Conservation (phyloP, 2,888 invertebrate genomes). For the Creontiades dilutus region DNA sequence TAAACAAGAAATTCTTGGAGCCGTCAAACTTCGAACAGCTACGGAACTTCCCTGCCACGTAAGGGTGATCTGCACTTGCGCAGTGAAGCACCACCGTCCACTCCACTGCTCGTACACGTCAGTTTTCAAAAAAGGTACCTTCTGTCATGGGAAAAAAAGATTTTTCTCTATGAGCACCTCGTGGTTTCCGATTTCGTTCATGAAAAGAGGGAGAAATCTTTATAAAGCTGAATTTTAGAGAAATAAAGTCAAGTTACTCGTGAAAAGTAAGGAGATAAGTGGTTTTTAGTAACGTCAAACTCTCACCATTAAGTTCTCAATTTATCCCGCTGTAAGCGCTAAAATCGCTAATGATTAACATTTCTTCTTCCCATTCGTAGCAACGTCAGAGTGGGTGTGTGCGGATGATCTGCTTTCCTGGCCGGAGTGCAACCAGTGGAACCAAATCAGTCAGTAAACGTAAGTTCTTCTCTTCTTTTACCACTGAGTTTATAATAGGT, state of each 20-base stretch:
- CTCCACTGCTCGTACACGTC: constrained; percentile 47
- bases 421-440: too few relatives aligned
- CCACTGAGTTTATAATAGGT: too few relatives aligned
- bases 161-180: not conserved
- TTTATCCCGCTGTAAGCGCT: not conserved
- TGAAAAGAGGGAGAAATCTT: not conserved
- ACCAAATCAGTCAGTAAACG: too few relatives aligned
- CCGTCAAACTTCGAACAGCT: constrained; percentile 55
- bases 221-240: not conserved
- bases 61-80: constrained; percentile 82
- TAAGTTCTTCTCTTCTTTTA: too few relatives aligned
- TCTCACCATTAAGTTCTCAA: not conserved
- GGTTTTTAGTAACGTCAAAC: not conserved
- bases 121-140: constrained; percentile 30
- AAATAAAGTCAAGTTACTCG: not conserved
- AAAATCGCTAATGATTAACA: not conserved
- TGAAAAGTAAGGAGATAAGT: not conserved
- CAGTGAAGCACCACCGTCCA: constrained; percentile 74
- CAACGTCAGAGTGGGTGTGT: not conserved
- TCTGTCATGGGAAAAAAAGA: not conserved
- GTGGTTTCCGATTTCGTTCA: too few relatives aligned
- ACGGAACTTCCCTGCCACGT: constrained; percentile 80
- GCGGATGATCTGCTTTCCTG: too few relatives aligned
- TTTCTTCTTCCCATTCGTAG: too few relatives aligned
- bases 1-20: constrained; percentile 43